Evolutionary conservation across 2,888 invertebrate species (phyloP).

Genomic region (Bimastos eiseni): DNA sequence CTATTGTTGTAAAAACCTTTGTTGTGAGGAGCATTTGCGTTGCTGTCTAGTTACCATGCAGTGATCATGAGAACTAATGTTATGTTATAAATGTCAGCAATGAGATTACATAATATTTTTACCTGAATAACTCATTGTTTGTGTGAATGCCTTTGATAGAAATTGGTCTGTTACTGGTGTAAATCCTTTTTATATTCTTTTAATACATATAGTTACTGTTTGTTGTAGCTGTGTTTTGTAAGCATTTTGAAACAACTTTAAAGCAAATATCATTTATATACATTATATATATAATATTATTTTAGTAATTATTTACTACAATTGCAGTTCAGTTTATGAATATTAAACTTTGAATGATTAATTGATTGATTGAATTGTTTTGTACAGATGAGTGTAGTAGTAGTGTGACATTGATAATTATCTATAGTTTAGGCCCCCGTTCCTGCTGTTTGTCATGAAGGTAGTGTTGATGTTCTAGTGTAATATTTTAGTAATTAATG

Average conservation of each 20-base stretch:
- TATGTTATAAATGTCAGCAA: neutral
- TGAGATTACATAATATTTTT: neutral
- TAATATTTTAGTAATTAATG: neutral
- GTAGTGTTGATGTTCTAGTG: neutral
- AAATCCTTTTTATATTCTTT: too few species aligned
- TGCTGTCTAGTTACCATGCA: neutral
- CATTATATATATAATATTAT: too few species aligned
- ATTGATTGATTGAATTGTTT: too few species aligned
- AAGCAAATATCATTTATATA: too few species aligned
- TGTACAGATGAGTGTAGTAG: neutral
- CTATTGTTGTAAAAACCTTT: neutral
- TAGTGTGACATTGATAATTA: neutral
- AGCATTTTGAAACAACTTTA: too few species aligned
- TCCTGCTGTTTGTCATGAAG: neutral
- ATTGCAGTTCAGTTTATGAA: too few species aligned
- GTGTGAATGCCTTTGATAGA: neutral
- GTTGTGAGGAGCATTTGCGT: neutral
- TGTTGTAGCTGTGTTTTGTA: too few species aligned
- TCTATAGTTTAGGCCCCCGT: neutral
- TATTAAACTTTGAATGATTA: too few species aligned
- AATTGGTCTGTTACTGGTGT: neutral
- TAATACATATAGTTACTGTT: too few species aligned
- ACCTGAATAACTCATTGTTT: neutral
- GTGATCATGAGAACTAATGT: neutral
- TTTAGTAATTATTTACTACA: too few species aligned